These are phyloP conservation scores for Lepus townsendii DNA, from an alignment of 2,797 vertebrate genomes.

Conservation along the genomic window DNA sequence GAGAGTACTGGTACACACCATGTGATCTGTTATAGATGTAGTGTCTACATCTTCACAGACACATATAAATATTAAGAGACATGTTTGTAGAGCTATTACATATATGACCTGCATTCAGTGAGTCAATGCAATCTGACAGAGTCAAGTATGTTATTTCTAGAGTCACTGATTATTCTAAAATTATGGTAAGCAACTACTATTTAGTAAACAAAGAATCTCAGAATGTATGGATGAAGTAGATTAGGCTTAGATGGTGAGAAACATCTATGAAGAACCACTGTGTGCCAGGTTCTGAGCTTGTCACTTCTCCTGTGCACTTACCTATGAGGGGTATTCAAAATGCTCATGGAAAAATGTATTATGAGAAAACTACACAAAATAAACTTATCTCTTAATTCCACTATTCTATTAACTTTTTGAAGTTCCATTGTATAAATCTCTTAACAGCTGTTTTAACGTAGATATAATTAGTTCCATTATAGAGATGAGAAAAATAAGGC, in stretches of 20 bases:
- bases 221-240: neutral
- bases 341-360: no score
- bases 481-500: neutral
- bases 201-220: neutral
- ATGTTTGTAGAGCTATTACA: neutral
- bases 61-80: neutral
- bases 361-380: no score
- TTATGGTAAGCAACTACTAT: neutral
- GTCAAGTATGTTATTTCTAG: neutral
- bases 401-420: no score
- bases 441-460: neutral
- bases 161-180: neutral
- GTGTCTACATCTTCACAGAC: neutral
- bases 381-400: no score
- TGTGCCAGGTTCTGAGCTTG: neutral
- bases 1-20: neutral
- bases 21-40: neutral
- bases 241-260: neutral
- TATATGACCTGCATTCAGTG: neutral
- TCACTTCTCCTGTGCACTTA: neutral
- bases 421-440: neutral
- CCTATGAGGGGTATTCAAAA: no score
- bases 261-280: neutral
- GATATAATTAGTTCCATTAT: neutral
- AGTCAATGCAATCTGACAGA: conserved; percentile 13